Base-by-base conservation (phyloP, 2,113 vertebrate species). In the Ophthalmolycus amberensis region DNA sequence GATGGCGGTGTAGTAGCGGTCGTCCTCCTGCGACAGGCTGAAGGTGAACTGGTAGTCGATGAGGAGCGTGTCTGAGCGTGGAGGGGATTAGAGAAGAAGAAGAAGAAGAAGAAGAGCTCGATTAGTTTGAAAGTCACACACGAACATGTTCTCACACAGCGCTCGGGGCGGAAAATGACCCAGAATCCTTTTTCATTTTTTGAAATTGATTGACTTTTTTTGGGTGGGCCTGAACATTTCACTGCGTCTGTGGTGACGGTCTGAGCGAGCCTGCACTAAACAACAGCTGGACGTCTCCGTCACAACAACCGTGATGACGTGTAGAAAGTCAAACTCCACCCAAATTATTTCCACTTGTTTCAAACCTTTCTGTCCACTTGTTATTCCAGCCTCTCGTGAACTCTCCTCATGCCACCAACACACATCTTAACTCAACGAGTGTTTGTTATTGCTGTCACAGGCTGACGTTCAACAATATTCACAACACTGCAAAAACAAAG, bases 21-120 rank as follows among this genome's bases (percentile, higher is more conserved):
- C 98, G 22, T 99, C 98, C 92, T 99, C 98, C 92, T 99, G 98
- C 42, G 98, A 99, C 67, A 99, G 95, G 90, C 98, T 99, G 95
- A 99, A 99, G 92, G 98, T 99, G 95, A 99, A 99, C 96, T 99
- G 98, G 93, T 99, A 99, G 94, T 99, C 98, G 69, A 99, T 99
- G 80, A 99, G 96, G 32, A 99, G 95, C 12, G 98, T 99, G 90
- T 99, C 98, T 99, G 89, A 29, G 32, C 11, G 40, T 40, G 60
- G 9, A 34, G 68, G 69, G 38, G 56, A 82, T 79, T 73, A 64
- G 27, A 81, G 64, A 76, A 62, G 34, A 56, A 73, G 27, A 58
- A 44, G 18, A 69, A 81, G 64, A 76, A 62, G 34, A 56, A 73
- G 27, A 58, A 44, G 18, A 69, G 29, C 60, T 78, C 15, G 7